phyloP scores from a whole-genome alignment of 1,140 invertebrate genomes.

The Drosophila funebris region DNA sequence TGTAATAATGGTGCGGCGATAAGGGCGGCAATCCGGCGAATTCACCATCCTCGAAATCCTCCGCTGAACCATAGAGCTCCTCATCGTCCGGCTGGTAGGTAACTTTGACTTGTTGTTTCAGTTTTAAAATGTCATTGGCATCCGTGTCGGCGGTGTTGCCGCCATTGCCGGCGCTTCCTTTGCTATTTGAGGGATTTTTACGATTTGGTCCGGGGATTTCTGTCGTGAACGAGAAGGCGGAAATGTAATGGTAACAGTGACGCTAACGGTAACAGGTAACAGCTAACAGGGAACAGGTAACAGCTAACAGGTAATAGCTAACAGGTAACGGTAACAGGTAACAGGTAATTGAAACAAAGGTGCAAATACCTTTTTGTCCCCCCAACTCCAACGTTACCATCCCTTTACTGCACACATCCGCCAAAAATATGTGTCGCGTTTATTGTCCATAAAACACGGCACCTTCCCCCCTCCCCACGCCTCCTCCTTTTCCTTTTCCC shows the following conservation, averaged over 20 bases:
- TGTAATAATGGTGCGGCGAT: slow-evolving; percentile 80
- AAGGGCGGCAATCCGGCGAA: slow-evolving; percentile 65
- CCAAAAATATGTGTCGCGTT: slow-evolving; percentile 24
- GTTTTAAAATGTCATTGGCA: slow-evolving; percentile 83
- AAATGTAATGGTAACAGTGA: slow-evolving; percentile 50
- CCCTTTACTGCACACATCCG: neutral
- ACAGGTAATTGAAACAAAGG: slow-evolving; percentile 75
- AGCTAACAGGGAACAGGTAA: neutral
- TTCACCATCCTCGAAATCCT: slow-evolving; percentile 80
- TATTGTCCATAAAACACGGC: slow-evolving; percentile 42
- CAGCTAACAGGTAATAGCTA: too few relatives aligned
- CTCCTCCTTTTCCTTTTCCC: neutral
- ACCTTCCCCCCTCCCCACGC: neutral
- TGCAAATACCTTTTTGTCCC: slow-evolving; percentile 41
- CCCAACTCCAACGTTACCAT: neutral
- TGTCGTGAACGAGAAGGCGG: slow-evolving; percentile 64
- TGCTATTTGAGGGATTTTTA: slow-evolving; percentile 71
- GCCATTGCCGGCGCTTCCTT: slow-evolving; percentile 46
- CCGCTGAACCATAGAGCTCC: slow-evolving; percentile 81
- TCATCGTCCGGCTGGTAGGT: slow-evolving; percentile 83
- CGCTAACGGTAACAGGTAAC: slow-evolving; percentile 33
- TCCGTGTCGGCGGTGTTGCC: slow-evolving; percentile 64
- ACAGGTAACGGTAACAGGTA: slow-evolving; percentile 35
- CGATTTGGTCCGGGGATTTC: slow-evolving; percentile 85
- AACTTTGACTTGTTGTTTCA: slow-evolving; percentile 83